A percentile compares a stretch with the other conserved stretches of the same genome.
phyloP scores from a whole-genome alignment of 2,113 vertebrate genomes.

The Ictalurus punctatus region DNA sequence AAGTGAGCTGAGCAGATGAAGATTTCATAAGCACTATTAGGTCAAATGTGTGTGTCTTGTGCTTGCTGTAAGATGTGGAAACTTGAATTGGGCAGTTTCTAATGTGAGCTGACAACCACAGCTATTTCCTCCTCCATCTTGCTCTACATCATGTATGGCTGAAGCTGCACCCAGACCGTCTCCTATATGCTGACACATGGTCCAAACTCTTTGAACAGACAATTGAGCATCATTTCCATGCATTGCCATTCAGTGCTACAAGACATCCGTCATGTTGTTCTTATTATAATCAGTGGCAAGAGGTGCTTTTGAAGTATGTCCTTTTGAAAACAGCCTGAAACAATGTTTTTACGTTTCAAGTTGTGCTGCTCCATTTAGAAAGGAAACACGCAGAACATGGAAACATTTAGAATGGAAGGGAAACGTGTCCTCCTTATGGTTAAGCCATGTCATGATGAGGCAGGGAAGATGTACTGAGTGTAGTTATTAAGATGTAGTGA shows the following conservation, averaged over 20 bases:
- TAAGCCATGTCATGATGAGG: not conserved
- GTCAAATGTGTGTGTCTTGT: not conserved
- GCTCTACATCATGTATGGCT: not conserved
- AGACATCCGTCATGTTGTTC: not conserved
- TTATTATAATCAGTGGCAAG: not conserved
- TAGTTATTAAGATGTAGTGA: not conserved
- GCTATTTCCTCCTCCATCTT: not conserved
- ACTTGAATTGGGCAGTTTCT: not conserved
- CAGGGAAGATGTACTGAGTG: not conserved
- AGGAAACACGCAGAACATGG: not conserved
- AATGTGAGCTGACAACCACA: not conserved
- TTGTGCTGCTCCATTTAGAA: not conserved
- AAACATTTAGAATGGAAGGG: not conserved
- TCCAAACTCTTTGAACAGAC: not conserved
- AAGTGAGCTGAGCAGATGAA: not conserved
- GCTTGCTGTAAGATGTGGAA: not conserved
- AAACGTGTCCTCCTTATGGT: not conserved
- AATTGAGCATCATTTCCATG: not conserved
- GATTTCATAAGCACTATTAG: conserved; percentile 2
- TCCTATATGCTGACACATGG: not conserved
- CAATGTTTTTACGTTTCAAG: not conserved
- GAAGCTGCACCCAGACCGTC: not conserved
- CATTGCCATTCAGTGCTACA: not conserved
- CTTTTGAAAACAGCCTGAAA: not conserved
- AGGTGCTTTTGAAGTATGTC: not conserved